Evolutionary conservation across 2,113 vertebrate species (phyloP), one percentile per base, ranked within the genome.

Genomic region (Charina bottae): DNA sequence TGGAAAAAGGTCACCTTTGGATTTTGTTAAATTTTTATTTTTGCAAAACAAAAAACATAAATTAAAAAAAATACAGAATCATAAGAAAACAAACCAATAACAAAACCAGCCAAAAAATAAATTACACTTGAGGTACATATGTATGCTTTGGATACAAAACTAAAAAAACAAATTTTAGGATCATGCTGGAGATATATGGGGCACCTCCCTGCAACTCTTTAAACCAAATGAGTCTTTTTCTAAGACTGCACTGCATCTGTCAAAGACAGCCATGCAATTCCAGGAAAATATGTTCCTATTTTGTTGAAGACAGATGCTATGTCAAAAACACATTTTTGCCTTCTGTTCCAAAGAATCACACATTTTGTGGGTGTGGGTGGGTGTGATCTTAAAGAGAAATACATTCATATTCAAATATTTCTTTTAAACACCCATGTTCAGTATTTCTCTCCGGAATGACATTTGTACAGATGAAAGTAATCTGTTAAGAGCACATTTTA

Each of bases 281-380:
- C 72, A 23, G 72, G 72, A 78, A 78, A 78, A 78, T 78, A 37
- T 78, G 72, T 78, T 78, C 72, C 72, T 42, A 21, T 78, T 78
- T 78, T 78, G 72, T 33, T 42, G 72, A 78, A 78, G 72, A 78
- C 33, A 78, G 72, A 78, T 78, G 72, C 37, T 78, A 17, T 42
- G 72, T 78, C 72, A 78, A 78, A 42, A 78, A 78, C 72, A 78
- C 72, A 78, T 78, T 78, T 78, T 78, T 78, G 72, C 72, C 72
- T 78, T 78, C 72, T 78, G 72, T 78, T 78, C 72, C 72, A 78
- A 78, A 78, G 72, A 17, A 78, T 78, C 72, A 42, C 72, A 78
- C 72, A 78, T 42, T 78, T 78, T 78, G 72, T 78, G 72, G 72
- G 72, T 78, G 72, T 78, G 72, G n/a, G 64, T 72, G 64, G 33